Percentiles rank a stretch among this genome's conserved stretches.
Conservation (phyloP, 2,888 invertebrate species). For the Melinaea marsaeus region DNA sequence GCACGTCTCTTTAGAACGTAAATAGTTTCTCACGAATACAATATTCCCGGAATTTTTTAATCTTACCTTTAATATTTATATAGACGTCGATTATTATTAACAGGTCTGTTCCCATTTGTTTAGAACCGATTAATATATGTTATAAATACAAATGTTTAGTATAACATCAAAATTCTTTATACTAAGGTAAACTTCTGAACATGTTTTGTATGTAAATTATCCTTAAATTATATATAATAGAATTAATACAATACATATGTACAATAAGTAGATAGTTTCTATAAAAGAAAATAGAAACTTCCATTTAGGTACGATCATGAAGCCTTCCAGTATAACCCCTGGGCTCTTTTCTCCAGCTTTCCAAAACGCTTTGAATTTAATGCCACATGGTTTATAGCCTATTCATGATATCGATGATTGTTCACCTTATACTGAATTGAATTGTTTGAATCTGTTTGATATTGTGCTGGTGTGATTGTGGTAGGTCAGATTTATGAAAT, state of each 20-base stretch:
- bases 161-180: too few relatives aligned
- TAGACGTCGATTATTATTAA: too few relatives aligned
- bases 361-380: conserved; percentile 13
- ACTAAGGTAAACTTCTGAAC: too few relatives aligned
- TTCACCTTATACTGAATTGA: background rate
- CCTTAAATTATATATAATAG: too few relatives aligned
- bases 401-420: conserved; percentile 6
- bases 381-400: conserved; percentile 7
- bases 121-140: too few relatives aligned
- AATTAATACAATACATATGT: too few relatives aligned
- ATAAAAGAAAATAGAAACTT: background rate
- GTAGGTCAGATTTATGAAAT: background rate
- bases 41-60: background rate
- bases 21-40: background rate
- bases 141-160: too few relatives aligned
- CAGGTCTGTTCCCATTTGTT: too few relatives aligned
- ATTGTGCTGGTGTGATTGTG: background rate
- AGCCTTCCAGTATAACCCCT: conserved; percentile 19
- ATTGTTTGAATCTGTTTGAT: background rate
- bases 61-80: background rate
- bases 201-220: too few relatives aligned
- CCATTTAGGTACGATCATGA: conserved; percentile 7
- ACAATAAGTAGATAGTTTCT: too few relatives aligned
- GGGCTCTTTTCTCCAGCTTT: conserved; percentile 24
- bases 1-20: conserved; percentile 1